Evolutionary conservation across 2,113 vertebrate genomes (phyloP).

Genomic region (Chloroceryle aenea): DNA sequence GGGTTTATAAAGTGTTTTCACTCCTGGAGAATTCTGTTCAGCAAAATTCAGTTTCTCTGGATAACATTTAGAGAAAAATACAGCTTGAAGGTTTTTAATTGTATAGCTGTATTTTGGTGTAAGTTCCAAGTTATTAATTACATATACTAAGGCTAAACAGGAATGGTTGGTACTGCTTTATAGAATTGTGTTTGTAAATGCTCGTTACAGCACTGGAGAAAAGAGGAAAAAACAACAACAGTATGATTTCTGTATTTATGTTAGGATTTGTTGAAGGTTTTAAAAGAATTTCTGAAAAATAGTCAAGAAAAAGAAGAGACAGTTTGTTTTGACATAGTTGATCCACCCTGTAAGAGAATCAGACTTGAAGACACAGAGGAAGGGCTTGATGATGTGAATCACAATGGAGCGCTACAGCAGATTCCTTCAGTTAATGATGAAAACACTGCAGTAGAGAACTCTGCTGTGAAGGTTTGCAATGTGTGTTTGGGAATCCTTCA

Average conservation of each 20-base stretch:
- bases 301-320: conserved; percentile 21
- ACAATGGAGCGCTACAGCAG: conserved; percentile 19
- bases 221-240: background rate
- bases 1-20: background rate
- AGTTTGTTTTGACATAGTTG: conserved; percentile 19
- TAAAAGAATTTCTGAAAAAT: conserved; percentile 78
- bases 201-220: background rate
- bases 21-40: background rate
- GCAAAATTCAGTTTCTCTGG: background rate
- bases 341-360: conserved; percentile 85
- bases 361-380: conserved; percentile 67
- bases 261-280: conserved; percentile 82
- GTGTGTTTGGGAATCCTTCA: conserved; percentile 92
- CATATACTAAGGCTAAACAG: background rate
- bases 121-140: background rate
- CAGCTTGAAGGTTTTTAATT: background rate
- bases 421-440: background rate
- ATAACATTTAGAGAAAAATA: background rate
- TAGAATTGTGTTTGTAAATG: background rate
- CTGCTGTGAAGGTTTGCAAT: conserved; percentile 75
- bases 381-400: background rate
- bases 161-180: background rate
- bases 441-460: background rate
- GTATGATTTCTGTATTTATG: background rate
- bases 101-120: background rate